These are phyloP conservation scores for Trochalopteron elliotii DNA, from an alignment of 2,113 vertebrate genomes.

Conservation along the genomic window DNA sequence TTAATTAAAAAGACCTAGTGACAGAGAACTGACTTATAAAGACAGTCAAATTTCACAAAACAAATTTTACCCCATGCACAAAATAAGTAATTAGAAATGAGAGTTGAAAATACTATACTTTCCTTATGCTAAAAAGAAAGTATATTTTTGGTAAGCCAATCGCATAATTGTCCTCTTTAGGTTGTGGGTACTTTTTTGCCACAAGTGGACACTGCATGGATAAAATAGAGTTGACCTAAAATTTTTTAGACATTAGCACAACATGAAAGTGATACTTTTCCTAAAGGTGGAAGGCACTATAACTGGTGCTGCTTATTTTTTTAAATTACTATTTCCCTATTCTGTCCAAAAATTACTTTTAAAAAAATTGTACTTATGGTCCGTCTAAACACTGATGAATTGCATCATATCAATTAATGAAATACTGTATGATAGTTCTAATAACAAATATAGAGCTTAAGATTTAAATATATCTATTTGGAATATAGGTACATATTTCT, in stretches of 20 bases:
- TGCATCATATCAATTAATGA: neutral
- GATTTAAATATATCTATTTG: neutral
- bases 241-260: constrained; percentile 41
- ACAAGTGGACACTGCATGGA: neutral
- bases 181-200: neutral
- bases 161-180: neutral
- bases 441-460: neutral
- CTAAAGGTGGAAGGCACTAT: constrained; percentile 47
- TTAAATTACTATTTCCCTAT: neutral
- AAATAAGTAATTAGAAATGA: neutral
- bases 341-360: constrained; percentile 33
- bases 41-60: constrained; percentile 15
- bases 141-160: neutral
- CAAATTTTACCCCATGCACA: neutral
- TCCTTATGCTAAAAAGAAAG: neutral
- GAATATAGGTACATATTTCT: neutral
- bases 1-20: constrained; percentile 49
- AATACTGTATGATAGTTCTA: neutral
- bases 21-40: constrained; percentile 40
- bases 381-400: constrained; percentile 42
- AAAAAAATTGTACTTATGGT: neutral
- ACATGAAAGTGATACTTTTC: constrained; percentile 23
- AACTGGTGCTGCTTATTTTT: constrained; percentile 35
- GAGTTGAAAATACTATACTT: neutral
- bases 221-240: constrained; percentile 8